These are phyloP conservation scores for Cricetomys ansorgei DNA, from an alignment of 2,113 vertebrate genomes.

Conservation along the genomic window DNA sequence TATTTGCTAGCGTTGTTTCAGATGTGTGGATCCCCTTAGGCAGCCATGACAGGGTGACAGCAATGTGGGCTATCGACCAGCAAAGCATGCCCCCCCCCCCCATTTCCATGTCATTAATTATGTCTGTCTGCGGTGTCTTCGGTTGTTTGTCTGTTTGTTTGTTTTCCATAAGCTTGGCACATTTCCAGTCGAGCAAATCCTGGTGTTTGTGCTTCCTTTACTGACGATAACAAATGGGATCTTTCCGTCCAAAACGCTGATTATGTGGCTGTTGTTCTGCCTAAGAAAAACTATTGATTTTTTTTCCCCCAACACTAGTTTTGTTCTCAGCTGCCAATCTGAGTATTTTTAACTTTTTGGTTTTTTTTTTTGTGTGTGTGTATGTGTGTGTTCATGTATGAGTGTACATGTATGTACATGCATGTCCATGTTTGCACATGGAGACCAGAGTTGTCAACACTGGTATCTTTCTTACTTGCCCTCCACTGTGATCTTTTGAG, in stretches of 20 bases:
- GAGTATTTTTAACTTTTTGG: background rate
- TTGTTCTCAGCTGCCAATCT: background rate
- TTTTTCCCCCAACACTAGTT: background rate
- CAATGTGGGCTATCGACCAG: background rate
- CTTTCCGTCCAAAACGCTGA: background rate
- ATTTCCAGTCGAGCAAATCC: background rate
- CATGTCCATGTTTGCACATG: background rate
- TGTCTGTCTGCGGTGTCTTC: background rate
- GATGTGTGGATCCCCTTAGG: background rate
- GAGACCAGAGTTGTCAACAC: background rate
- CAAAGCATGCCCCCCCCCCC: rapidly evolving
- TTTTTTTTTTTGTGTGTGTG: background rate
- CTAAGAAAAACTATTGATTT: background rate
- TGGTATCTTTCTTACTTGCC: background rate
- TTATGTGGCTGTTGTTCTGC: background rate
- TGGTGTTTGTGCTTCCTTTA: background rate
- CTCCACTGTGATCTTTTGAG: background rate
- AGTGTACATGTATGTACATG: no score
- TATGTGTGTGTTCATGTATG: background rate
- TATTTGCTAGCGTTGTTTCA: background rate
- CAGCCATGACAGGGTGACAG: background rate
- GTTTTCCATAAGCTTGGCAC: background rate
- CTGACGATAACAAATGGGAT: background rate
- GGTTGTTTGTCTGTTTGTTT: no score
- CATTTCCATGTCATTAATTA: background rate